phyloP scores from a whole-genome alignment of 2,113 vertebrate genomes.

The rat (Rattus norvegicus) region DNA sequence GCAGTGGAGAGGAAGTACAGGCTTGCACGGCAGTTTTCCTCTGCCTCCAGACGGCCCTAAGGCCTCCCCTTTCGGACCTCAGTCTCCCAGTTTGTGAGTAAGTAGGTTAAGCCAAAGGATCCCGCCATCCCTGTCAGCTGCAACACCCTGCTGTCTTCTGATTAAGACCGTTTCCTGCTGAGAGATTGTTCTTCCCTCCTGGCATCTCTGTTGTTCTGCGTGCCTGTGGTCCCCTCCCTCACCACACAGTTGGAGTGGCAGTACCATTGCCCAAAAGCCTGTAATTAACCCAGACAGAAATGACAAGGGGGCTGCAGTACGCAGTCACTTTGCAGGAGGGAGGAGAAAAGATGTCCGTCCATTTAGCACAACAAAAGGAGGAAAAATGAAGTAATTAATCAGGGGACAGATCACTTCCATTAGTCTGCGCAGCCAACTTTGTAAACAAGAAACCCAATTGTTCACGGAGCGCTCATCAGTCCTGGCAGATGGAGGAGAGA shows the following conservation, averaged over 20 bases:
- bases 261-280: conserved; percentile 76
- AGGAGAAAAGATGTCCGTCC: conserved; percentile 75
- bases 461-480: conserved; percentile 68
- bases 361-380: conserved; percentile 80
- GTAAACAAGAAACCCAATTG: conserved; percentile 81
- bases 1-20: not conserved
- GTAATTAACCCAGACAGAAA: conserved; percentile 82
- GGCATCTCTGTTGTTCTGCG: not conserved
- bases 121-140: not conserved
- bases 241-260: conserved; percentile 55
- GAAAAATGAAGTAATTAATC: conserved; percentile 81
- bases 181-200: not conserved
- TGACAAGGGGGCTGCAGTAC: conserved; percentile 75
- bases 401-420: conserved; percentile 82
- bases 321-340: conserved; percentile 74
- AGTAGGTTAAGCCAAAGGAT: not conserved
- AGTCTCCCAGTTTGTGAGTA: not conserved
- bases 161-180: not conserved
- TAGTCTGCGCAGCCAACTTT: conserved; percentile 75
- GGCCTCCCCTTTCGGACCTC: not conserved
- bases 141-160: not conserved
- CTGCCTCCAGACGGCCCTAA: not conserved
- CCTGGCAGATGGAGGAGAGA: conserved; percentile 57
- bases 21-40: not conserved
- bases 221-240: not conserved